Conservation (phyloP, 2,113 vertebrate genomes). For the Notothenia coriiceps region DNA sequence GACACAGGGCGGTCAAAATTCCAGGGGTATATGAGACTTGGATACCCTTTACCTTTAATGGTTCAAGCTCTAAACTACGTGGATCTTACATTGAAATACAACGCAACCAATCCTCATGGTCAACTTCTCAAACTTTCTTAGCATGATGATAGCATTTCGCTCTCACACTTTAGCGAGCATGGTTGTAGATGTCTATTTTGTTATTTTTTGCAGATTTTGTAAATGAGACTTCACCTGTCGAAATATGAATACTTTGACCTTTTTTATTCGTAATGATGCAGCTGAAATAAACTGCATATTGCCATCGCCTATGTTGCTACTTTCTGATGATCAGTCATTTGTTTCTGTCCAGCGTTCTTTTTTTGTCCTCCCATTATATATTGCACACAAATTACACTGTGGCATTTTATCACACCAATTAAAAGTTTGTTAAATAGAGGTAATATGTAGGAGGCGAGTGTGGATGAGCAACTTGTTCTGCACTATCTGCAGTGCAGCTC, state of each 20-base stretch:
- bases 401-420: slow-evolving; percentile 16
- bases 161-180: not conserved
- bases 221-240: not conserved
- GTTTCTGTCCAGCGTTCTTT: not conserved
- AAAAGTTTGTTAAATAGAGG: slow-evolving; percentile 14
- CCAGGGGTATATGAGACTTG: no score
- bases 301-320: not conserved
- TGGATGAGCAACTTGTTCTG: slow-evolving; percentile 42
- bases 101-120: not conserved
- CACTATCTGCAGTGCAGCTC: slow-evolving; percentile 74
- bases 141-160: not conserved
- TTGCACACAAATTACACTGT: not conserved
- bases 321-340: not conserved
- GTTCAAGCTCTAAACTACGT: not conserved
- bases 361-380: not conserved
- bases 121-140: not conserved
- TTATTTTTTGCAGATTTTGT: no score
- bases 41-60: not conserved
- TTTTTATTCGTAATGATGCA: not conserved
- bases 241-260: not conserved
- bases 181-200: no score
- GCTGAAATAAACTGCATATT: not conserved
- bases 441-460: slow-evolving; percentile 32
- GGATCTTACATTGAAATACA: not conserved
- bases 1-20: no score